phyloP scores from a whole-genome alignment of 2,888 invertebrate genomes.

The Clusia tigrina region DNA sequence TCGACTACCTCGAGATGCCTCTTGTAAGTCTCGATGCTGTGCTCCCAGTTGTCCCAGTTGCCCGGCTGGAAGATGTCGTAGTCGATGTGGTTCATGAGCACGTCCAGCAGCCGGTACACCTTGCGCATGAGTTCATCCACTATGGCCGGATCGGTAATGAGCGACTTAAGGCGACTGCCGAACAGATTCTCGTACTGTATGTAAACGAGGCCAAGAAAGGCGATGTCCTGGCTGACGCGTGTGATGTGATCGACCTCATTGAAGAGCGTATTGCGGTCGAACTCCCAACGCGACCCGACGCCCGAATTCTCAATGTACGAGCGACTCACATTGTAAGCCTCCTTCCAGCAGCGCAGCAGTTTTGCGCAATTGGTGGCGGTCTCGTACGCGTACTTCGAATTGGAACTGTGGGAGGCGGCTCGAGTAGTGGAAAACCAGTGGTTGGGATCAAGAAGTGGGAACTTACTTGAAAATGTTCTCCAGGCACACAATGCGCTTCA shows the following conservation, averaged over 20 bases:
- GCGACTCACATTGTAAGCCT: constrained; percentile 78
- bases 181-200: constrained; percentile 91
- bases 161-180: constrained; percentile 84
- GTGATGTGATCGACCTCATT: constrained; percentile 86
- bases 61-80: constrained; percentile 84
- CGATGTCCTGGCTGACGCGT: constrained; percentile 79
- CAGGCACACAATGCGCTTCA: constrained; percentile 75
- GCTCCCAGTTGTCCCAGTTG: constrained; percentile 87
- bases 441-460: no score
- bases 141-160: constrained; percentile 85
- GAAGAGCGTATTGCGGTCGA: constrained; percentile 83
- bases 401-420: no score
- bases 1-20: constrained; percentile 78
- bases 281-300: constrained; percentile 90
- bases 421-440: no score
- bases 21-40: constrained; percentile 80
- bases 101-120: constrained; percentile 78
- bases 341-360: constrained; percentile 65
- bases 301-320: constrained; percentile 86
- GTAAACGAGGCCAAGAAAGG: constrained; percentile 80
- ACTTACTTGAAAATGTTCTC: constrained; percentile 79
- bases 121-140: constrained; percentile 86
- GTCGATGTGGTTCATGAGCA: constrained; percentile 78
- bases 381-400: constrained; percentile 55
- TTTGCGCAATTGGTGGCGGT: constrained; percentile 62